Evolutionary conservation across 2,797 vertebrate species (phyloP), one percentile per base, ranked within the genome.

Genomic region (Gymnoscopelus microlampas): DNA sequence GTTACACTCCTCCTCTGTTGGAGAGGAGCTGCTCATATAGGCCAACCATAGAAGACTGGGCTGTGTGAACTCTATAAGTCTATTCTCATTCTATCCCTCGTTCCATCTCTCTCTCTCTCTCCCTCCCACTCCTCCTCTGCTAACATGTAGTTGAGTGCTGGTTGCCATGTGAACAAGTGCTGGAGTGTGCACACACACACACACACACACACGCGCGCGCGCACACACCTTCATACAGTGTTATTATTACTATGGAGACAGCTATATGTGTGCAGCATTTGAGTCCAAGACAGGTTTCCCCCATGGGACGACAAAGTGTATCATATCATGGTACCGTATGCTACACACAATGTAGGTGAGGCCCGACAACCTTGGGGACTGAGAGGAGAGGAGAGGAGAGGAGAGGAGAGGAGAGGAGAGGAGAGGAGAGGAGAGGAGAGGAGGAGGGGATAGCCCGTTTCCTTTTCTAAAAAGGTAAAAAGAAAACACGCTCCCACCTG

Each of bases 141-240:
- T 55, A 55, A 53, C 7, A 53, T 39, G 61, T 76, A 56, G n/a
- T 67, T 8, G 77, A 81, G 87, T 70, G 64, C 79, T 67, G 82
- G 91, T 93, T 93, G 89, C 91, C 86, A 93, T 93, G 90, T 85
- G 85, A 93, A 93, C 91, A 79, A 85, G 70, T 87, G 82, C 81
- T 83, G 60, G 69, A 91, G 77, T 63, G 51, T 55, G 14, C 60
- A 59, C 55, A 53, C 64, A 15, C 8, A 14, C 53, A 64, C 62
- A 62, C 75, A 59, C 56, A 50, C 60, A 58, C 66, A 53, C 39
- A 26, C 26, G 2, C 15, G 44, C 66, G 48, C 55, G 53, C 24
- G 7, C 26, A 19, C 54, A 62, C 24, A 48, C 73, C 26, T 15
- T 39, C 35, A 26, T 8, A 68, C 44, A 35, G 39, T 44, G 39